Percentiles rank a stretch among this genome's conserved stretches.
These are phyloP conservation scores for Lithodes maja DNA, from an alignment of 2,888 invertebrate genomes.

Conservation along the genomic window DNA sequence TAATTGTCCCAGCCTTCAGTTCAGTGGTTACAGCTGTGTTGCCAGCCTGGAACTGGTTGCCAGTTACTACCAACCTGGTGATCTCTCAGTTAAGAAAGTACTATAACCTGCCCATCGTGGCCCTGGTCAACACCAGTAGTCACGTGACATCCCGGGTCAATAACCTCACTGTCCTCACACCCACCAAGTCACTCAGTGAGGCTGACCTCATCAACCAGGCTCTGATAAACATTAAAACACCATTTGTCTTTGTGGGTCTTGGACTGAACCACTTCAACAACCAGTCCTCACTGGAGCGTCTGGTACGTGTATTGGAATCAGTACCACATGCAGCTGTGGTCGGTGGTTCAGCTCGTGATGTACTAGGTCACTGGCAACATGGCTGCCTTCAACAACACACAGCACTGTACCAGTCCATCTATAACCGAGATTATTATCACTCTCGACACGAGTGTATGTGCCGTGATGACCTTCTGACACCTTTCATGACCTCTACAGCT, in stretches of 20 bases:
- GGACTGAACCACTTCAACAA: slow-evolving; percentile 35
- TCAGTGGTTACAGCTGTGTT: slow-evolving; percentile 25
- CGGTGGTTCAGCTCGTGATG: slow-evolving; percentile 50
- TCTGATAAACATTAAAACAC: slow-evolving; percentile 11
- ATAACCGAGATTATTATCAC: too few relatives aligned
- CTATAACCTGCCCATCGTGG: slow-evolving; percentile 28
- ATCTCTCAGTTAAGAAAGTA: slow-evolving; percentile 14
- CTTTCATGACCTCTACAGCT: too few relatives aligned
- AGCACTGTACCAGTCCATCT: neutral
- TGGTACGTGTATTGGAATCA: slow-evolving; percentile 37
- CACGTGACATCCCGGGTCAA: neutral
- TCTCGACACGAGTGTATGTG: too few relatives aligned
- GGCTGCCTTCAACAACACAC: slow-evolving; percentile 73
- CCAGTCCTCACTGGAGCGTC: slow-evolving; percentile 46
- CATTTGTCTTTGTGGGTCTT: slow-evolving; percentile 34
- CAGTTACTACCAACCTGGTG: slow-evolving; percentile 7
- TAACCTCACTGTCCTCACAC: neutral
- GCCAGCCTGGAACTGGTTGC: slow-evolving; percentile 2
- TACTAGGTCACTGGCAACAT: slow-evolving; percentile 72
- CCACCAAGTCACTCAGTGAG: neutral
- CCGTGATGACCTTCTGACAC: too few relatives aligned
- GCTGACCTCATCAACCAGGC: slow-evolving; percentile 33
- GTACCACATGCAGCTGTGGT: slow-evolving; percentile 39
- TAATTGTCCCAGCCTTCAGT: slow-evolving; percentile 7
- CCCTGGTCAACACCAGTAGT: neutral